Conservation (phyloP, 2,113 vertebrate species). For the Genyomyrus donnyi region DNA sequence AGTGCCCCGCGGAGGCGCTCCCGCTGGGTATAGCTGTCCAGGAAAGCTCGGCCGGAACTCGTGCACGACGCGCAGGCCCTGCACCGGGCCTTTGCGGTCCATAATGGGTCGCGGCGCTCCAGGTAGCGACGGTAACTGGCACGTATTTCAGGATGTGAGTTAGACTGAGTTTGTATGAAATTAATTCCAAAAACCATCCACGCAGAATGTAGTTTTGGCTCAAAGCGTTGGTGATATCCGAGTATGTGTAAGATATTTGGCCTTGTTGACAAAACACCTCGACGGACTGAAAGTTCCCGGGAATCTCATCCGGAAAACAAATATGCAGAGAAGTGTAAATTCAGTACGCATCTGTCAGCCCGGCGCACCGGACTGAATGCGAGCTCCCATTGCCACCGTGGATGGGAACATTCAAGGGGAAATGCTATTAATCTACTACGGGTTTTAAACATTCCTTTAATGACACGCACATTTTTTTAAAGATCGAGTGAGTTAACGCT, state of each 20-base stretch:
- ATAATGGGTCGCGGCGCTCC: background rate
- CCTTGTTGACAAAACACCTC: background rate
- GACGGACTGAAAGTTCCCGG: background rate
- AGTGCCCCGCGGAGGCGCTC: conserved; percentile 12
- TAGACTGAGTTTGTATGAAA: background rate
- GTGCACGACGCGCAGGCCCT: conserved; percentile 45
- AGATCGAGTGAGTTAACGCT: background rate
- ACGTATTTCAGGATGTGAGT: background rate
- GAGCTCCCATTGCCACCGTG: background rate
- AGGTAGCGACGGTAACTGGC: background rate
- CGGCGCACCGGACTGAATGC: background rate
- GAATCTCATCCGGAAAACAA: conserved; percentile 10
- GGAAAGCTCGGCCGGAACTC: conserved; percentile 33
- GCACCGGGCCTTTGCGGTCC: conserved; percentile 45
- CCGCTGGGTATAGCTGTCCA: conserved; percentile 31
- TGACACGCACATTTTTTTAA: background rate
- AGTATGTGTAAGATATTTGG: background rate
- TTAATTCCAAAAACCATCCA: background rate
- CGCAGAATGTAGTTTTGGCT: background rate
- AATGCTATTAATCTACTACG: background rate
- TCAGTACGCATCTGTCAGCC: conserved; percentile 3
- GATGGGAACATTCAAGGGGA: background rate
- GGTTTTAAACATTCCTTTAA: background rate
- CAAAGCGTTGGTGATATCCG: background rate
- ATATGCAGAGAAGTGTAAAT: background rate